Percentiles rank a stretch among this genome's conserved stretches.
Conservation (phyloP, 1,140 invertebrate species). For the Drosophila murphyi region DNA sequence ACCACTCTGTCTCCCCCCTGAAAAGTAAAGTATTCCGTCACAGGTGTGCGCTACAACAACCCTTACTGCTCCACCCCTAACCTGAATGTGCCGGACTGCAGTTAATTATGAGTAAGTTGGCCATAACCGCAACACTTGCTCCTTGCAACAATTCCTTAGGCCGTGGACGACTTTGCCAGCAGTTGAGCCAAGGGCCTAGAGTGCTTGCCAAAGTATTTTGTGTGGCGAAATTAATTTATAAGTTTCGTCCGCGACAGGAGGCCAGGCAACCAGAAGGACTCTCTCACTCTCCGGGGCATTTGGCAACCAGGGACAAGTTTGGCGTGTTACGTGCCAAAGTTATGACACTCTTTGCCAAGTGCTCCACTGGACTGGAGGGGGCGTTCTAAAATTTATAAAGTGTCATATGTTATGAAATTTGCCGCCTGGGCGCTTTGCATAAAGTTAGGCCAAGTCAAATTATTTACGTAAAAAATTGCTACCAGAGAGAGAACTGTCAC, state of each 20-base stretch:
- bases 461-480: constrained; percentile 69
- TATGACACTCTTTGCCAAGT: constrained; percentile 37
- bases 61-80: not conserved
- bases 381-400: constrained; percentile 58
- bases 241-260: constrained; percentile 54
- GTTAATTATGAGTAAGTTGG: constrained; percentile 75
- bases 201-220: constrained; percentile 63
- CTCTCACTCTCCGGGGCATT: constrained; percentile 12
- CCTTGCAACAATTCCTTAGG: constrained; percentile 50
- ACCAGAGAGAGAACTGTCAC: constrained; percentile 21
- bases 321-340: constrained; percentile 43
- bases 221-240: constrained; percentile 78
- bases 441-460: constrained; percentile 65
- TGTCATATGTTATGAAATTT: constrained; percentile 65
- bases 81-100: constrained; percentile 60
- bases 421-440: constrained; percentile 46
- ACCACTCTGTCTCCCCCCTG: not conserved
- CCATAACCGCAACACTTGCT: constrained; percentile 54
- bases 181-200: constrained; percentile 65
- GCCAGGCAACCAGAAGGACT: not conserved
- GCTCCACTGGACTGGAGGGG: constrained; percentile 7
- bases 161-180: constrained; percentile 26
- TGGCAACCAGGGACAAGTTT: constrained; percentile 29
- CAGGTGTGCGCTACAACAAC: constrained; percentile 23
- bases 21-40: constrained; percentile 44